Conservation (phyloP, 2,797 vertebrate species). For the Chromobotia macracanthus region DNA sequence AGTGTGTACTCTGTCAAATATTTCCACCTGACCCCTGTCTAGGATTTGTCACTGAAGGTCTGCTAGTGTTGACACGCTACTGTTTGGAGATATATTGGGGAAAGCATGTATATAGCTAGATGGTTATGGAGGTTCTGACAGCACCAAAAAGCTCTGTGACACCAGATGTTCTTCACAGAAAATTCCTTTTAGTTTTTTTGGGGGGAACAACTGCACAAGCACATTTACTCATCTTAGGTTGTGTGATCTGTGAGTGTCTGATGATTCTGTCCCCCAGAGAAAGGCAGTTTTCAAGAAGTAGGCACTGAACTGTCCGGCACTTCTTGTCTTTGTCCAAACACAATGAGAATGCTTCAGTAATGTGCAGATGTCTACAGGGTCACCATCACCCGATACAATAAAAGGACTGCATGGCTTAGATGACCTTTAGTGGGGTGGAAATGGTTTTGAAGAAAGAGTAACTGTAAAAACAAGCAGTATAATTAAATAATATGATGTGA, state of each 20-base stretch:
- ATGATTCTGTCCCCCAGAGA: constrained; percentile 12
- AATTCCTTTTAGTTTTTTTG: constrained; percentile 9
- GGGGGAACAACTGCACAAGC: constrained; percentile 39
- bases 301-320: not conserved
- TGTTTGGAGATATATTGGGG: constrained; percentile 50
- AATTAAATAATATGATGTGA: constrained; percentile 16
- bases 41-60: constrained; percentile 33
- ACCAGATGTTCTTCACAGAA: constrained; percentile 44
- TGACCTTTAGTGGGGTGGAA: constrained; percentile 45
- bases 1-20: constrained; percentile 41
- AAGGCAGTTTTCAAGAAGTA: too few species aligned
- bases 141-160: constrained; percentile 20
- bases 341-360: constrained; percentile 17
- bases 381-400: constrained; percentile 19
- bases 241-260: not conserved
- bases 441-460: constrained; percentile 22
- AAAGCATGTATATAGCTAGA: constrained; percentile 45
- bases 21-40: constrained; percentile 53
- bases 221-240: constrained; percentile 43
- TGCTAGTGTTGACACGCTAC: constrained; percentile 28
- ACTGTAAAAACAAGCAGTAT: constrained; percentile 26
- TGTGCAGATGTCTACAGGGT: constrained; percentile 17
- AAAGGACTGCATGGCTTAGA: constrained; percentile 2
- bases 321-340: constrained; percentile 15
- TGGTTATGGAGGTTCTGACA: constrained; percentile 23